Conservation (phyloP, 2,888 invertebrate genomes). For the Drosophila suboccidentalis region DNA sequence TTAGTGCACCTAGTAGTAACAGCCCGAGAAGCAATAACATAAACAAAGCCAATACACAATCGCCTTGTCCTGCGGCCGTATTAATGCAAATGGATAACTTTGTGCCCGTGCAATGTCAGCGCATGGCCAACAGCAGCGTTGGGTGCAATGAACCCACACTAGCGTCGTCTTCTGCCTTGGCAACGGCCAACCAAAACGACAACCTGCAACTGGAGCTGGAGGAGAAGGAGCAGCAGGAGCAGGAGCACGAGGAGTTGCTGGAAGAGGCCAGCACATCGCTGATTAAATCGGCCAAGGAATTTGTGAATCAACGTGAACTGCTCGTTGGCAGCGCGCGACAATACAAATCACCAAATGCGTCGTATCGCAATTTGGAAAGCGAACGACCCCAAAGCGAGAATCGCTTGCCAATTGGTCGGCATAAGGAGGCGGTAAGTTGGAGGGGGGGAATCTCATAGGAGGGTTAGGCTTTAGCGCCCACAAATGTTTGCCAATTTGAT, state of each 20-base stretch:
- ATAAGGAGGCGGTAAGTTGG: constrained; percentile 55
- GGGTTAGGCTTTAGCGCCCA: constrained; percentile 26
- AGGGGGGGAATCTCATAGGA: constrained; percentile 5
- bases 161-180: constrained; percentile 57
- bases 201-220: constrained; percentile 48
- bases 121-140: constrained; percentile 36
- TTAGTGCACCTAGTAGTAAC: constrained; percentile 31
- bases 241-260: constrained; percentile 3
- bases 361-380: constrained; percentile 59
- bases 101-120: constrained; percentile 61
- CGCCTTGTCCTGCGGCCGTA: constrained; percentile 61
- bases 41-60: constrained; percentile 13
- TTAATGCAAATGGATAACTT: constrained; percentile 54
- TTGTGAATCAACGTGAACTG: constrained; percentile 76
- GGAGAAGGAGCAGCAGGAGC: not conserved
- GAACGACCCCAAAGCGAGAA: constrained; percentile 76
- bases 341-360: constrained; percentile 74
- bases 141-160: constrained; percentile 63
- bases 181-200: constrained; percentile 61
- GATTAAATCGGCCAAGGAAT: constrained; percentile 73
- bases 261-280: constrained; percentile 22
- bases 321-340: constrained; percentile 67
- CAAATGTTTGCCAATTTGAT: constrained; percentile 45
- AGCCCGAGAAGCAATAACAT: constrained; percentile 8
- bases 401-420: constrained; percentile 67